phyloP scores from a whole-genome alignment of 2,888 invertebrate genomes.

The Caenorhabditis panamensis region DNA sequence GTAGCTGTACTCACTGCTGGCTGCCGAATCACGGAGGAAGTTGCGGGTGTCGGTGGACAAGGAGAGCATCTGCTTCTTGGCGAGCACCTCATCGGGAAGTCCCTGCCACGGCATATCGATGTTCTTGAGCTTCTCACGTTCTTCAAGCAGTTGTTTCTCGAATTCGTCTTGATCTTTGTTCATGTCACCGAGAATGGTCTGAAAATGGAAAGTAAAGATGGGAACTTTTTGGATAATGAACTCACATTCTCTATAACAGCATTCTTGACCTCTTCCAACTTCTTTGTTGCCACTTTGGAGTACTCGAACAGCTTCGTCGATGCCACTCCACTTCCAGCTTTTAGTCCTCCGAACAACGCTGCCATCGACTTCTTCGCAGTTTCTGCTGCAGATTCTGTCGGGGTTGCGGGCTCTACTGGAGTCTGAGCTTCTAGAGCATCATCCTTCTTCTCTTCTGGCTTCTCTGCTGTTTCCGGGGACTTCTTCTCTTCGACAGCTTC shows the following conservation, averaged over 20 bases:
- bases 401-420: neutral
- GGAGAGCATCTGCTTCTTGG: slow-evolving; percentile 95
- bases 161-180: slow-evolving; percentile 97
- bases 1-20: slow-evolving; percentile 87
- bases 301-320: slow-evolving; percentile 66
- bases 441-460: neutral
- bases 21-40: slow-evolving; percentile 96
- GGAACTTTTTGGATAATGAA: too few species aligned
- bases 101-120: slow-evolving; percentile 93
- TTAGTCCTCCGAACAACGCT: slow-evolving; percentile 51
- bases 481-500: neutral
- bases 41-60: slow-evolving; percentile 95
- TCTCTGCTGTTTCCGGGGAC: neutral
- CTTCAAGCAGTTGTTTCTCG: slow-evolving; percentile 88
- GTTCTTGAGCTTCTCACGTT: slow-evolving; percentile 48
- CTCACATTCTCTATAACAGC: slow-evolving; percentile 67
- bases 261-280: slow-evolving; percentile 67
- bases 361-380: slow-evolving; percentile 53
- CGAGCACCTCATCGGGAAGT: slow-evolving; percentile 92
- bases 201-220: slow-evolving; percentile 69
- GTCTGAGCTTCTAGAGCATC: too few species aligned
- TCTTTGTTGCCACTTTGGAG: slow-evolving; percentile 71
- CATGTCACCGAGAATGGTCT: slow-evolving; percentile 97
- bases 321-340: slow-evolving; percentile 50
- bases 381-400: slow-evolving; percentile 28